Evolutionary conservation across 2,888 invertebrate species (phyloP).

Genomic region (Patella caerulea): DNA sequence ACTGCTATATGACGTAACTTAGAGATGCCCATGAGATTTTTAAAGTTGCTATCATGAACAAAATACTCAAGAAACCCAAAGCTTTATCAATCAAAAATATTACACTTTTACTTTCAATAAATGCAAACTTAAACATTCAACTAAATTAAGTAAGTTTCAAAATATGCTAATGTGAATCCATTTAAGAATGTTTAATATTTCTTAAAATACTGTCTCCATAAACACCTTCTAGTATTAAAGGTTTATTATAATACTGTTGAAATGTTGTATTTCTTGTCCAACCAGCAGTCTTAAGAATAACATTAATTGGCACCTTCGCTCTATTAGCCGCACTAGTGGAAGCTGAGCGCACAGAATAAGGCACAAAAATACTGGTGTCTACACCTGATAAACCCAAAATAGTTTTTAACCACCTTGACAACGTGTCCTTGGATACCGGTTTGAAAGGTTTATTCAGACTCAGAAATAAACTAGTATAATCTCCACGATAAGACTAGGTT

Average conservation of each 20-base stretch:
- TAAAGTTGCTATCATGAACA: slow-evolving; percentile 11
- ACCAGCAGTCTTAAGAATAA: slow-evolving; percentile 15
- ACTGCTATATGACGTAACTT: not conserved
- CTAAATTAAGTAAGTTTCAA: too few species aligned
- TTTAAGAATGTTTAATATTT: not conserved
- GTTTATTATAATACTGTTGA: slow-evolving; percentile 9
- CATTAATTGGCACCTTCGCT: slow-evolving; percentile 2
- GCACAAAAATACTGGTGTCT: slow-evolving; percentile 11
- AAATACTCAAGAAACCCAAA: not conserved
- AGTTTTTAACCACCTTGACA: not conserved
- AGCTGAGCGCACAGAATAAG: slow-evolving; percentile 9
- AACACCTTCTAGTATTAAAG: not conserved
- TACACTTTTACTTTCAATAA: too few species aligned
- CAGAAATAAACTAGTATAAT: not conserved
- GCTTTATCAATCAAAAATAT: not conserved
- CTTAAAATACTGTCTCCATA: not conserved
- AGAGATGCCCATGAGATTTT: slow-evolving; percentile 11
- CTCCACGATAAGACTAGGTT: not conserved
- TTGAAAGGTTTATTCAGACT: slow-evolving; percentile 9
- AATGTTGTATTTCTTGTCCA: slow-evolving; percentile 12
- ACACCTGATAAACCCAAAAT: slow-evolving; percentile 3
- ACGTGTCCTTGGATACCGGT: slow-evolving; percentile 3
- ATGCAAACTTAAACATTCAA: too few species aligned
- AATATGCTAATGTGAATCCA: too few species aligned
- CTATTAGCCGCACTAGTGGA: slow-evolving; percentile 4